phyloP scores from a whole-genome alignment of 2,113 vertebrate genomes.

The Pollachius pollachius region DNA sequence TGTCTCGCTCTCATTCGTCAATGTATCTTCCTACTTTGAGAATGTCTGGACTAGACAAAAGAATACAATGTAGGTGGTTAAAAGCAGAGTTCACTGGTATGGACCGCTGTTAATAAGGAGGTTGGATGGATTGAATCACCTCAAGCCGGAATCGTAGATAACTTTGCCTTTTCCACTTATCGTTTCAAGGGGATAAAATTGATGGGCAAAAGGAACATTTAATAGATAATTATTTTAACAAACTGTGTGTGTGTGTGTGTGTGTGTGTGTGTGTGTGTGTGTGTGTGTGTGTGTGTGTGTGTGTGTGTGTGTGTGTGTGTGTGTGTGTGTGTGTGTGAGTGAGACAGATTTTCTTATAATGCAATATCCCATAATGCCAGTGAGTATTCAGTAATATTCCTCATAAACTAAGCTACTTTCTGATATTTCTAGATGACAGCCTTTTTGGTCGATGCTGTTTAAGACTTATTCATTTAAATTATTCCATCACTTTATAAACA shows the following conservation, averaged over 20 bases:
- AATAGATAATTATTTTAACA: background rate
- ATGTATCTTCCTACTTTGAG: slow-evolving; percentile 50
- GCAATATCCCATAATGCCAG: too few species aligned
- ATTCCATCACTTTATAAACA: too few species aligned
- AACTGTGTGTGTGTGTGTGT: background rate
- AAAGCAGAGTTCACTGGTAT: slow-evolving; percentile 43
- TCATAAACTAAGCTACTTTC: too few species aligned
- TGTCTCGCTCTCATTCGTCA: slow-evolving; percentile 44
- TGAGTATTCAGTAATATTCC: too few species aligned
- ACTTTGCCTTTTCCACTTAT: background rate
- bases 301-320: background rate
- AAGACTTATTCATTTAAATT: too few species aligned
- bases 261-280: background rate
- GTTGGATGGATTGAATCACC: slow-evolving; percentile 1
- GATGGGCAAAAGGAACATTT: too few species aligned
- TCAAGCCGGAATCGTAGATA: background rate
- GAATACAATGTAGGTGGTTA: slow-evolving; percentile 35
- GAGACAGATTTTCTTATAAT: background rate
- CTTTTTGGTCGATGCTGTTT: too few species aligned
- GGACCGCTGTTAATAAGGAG: background rate
- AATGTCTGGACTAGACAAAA: slow-evolving; percentile 62
- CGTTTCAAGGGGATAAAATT: too few species aligned
- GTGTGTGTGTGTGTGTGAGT: background rate
- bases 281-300: background rate
- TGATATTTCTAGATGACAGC: too few species aligned